Evolutionary conservation across 2,797 vertebrate species (phyloP).

Genomic region (Melopsittacus undulatus): DNA sequence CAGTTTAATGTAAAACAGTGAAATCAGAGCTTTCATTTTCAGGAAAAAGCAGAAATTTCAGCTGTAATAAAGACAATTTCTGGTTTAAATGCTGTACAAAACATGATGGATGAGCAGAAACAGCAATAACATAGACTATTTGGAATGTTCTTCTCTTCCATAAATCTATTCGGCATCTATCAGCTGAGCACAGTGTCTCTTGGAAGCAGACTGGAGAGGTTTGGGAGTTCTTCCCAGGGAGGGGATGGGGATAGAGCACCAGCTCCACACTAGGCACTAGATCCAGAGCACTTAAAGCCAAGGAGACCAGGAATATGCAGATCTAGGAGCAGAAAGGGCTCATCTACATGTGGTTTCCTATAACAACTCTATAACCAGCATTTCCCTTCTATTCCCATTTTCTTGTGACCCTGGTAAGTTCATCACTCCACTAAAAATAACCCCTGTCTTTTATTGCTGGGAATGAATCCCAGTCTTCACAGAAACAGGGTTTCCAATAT

Average conservation of each 20-base stretch:
- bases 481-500: background rate
- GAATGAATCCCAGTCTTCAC: background rate
- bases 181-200: background rate
- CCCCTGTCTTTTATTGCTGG: background rate
- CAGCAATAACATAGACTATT: background rate
- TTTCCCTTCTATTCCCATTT: background rate
- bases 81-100: background rate
- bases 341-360: background rate
- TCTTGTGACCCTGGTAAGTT: background rate
- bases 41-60: background rate
- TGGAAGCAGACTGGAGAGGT: background rate
- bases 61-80: background rate
- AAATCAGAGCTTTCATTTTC: background rate
- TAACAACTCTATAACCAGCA: background rate
- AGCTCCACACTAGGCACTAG: background rate
- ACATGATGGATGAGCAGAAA: background rate
- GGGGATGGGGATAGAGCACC: background rate
- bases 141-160: background rate
- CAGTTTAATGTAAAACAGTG: background rate
- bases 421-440: slow-evolving; percentile 2
- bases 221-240: background rate
- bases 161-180: background rate
- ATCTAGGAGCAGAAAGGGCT: background rate
- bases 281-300: background rate
- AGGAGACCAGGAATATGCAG: background rate